Percentiles rank a stretch among this genome's conserved stretches.
These are phyloP conservation scores for Scrobipalpa atriplicella DNA, from an alignment of 2,888 invertebrate genomes.

Conservation along the genomic window DNA sequence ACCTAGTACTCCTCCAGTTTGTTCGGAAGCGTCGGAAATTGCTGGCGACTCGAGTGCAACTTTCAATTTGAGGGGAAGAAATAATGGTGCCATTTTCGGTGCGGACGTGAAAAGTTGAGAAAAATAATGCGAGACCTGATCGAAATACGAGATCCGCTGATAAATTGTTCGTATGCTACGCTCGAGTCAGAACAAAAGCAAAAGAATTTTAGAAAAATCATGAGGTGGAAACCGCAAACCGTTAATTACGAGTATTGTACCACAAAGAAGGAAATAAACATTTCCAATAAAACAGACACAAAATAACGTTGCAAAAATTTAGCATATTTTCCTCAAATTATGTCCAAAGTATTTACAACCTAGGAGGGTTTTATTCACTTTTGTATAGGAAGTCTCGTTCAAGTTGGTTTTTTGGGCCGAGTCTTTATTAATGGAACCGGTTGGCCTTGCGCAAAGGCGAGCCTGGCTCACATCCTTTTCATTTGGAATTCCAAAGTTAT, in stretches of 20 bases:
- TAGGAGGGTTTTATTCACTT: slow-evolving; percentile 1
- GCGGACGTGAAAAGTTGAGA: slow-evolving; percentile 14
- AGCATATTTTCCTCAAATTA: slow-evolving; percentile 9
- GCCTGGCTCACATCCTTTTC: slow-evolving; percentile 44
- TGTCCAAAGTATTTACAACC: neutral
- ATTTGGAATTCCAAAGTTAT: slow-evolving; percentile 34
- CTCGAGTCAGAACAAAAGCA: neutral
- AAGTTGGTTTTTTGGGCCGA: slow-evolving; percentile 38
- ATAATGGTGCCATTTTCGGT: slow-evolving; percentile 16
- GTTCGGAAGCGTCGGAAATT: slow-evolving; percentile 31
- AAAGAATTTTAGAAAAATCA: slow-evolving; percentile 8
- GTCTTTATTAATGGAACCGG: slow-evolving; percentile 49
- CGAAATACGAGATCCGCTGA: slow-evolving; percentile 1
- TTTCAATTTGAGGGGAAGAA: slow-evolving; percentile 17
- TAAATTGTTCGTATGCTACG: neutral
- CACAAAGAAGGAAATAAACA: slow-evolving; percentile 3
- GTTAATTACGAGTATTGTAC: neutral
- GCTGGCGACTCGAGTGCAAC: slow-evolving; percentile 20
- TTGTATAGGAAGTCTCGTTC: slow-evolving; percentile 30
- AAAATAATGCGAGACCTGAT: neutral
- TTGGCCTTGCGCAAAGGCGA: slow-evolving; percentile 52
- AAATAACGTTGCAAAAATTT: slow-evolving; percentile 1
- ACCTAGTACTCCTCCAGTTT: slow-evolving; percentile 38
- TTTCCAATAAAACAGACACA: slow-evolving; percentile 1
- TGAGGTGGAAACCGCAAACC: neutral